Percentiles rank a stretch among this genome's conserved stretches.
Evolutionary conservation across 1,140 invertebrate species (phyloP).

Genomic region (Lysiphlebus fabarum): DNA sequence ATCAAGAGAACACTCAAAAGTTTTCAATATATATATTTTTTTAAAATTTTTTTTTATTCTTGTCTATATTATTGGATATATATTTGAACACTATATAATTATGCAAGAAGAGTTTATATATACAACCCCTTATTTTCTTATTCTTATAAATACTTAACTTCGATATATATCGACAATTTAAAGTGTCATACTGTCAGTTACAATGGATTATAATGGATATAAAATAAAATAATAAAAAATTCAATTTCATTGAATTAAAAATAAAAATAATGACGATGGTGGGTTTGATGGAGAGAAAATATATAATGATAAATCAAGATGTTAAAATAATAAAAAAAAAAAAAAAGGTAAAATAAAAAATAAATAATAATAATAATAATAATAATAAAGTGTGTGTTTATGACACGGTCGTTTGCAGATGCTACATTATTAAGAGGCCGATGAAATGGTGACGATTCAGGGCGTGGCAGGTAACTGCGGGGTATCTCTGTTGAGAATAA

Average conservation of each 20-base stretch:
- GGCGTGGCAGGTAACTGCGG: conserved; percentile 49
- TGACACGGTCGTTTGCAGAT: conserved; percentile 46
- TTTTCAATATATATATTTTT: too few relatives aligned
- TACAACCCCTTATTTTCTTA: background rate
- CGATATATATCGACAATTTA: too few relatives aligned
- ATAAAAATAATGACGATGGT: too few relatives aligned
- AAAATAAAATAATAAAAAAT: too few relatives aligned
- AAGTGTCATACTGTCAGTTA: too few relatives aligned
- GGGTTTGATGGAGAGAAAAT: background rate
- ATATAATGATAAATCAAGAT: background rate
- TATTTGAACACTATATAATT: background rate
- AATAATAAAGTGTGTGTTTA: conserved; percentile 46
- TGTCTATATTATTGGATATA: background rate
- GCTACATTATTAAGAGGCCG: conserved; percentile 48
- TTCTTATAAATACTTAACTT: too few relatives aligned
- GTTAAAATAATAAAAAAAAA: background rate
- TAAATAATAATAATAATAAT: conserved; percentile 24
- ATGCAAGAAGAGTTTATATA: background rate
- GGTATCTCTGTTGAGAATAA: conserved; percentile 48
- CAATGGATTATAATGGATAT: too few relatives aligned
- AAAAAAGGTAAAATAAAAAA: conserved; percentile 28
- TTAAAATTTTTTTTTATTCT: too few relatives aligned
- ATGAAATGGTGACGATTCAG: conserved; percentile 36
- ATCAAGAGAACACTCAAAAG: too few relatives aligned
- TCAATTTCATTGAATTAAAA: too few relatives aligned